Evolutionary conservation across 1,140 invertebrate species (phyloP), one percentile per base, ranked within the genome.

Genomic region (Aphelenchoides avenae): DNA sequence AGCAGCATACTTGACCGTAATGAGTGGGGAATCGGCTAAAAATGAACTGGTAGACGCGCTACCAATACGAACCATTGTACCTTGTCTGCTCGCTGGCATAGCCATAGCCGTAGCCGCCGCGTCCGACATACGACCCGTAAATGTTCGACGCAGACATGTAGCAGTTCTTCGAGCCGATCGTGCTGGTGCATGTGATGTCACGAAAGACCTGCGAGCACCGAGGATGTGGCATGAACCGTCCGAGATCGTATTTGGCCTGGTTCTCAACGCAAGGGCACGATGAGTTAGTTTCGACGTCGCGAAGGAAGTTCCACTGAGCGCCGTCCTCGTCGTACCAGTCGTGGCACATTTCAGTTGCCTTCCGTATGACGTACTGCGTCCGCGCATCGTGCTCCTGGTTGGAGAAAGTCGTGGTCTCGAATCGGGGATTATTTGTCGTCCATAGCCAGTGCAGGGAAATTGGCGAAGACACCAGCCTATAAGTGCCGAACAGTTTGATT

Each of bases 161-260:
- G 52, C 73, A 74, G 54, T 74, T 73, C 37, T 68, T 71, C 5
- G 73, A 72, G 11, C 73, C 73, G 44, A 75, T 77, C 18, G 56
- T 60, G 15, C 69, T 62, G 9, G 75, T 77, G 51, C 73, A 75
- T 29, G 75, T 76, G 43, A 75, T 66, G 43, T 75, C 75, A 47
- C 73, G 64, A 70, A 75, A 75, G 22, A 49, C 51, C 49, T 75
- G 72, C 18, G 75, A 77, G 50, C 73, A 75, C 20, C 73, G 59
- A 26, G 73, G 73, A 73, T 75, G 73, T 2, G 73, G 73, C 73
- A 75, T 75, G 46, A 77, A 75, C n/a, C 73, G 44, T n/a, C 73
- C 73, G 18, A 75, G 34, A 52, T 75, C 73, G 29, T 61, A 58
- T 49, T 68, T 62, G 3, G 73, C 73, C 48, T 75, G 73, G 24